These are phyloP conservation scores for Leptoclinus maculatus DNA, from an alignment of 2,797 vertebrate genomes.

Conservation along the genomic window DNA sequence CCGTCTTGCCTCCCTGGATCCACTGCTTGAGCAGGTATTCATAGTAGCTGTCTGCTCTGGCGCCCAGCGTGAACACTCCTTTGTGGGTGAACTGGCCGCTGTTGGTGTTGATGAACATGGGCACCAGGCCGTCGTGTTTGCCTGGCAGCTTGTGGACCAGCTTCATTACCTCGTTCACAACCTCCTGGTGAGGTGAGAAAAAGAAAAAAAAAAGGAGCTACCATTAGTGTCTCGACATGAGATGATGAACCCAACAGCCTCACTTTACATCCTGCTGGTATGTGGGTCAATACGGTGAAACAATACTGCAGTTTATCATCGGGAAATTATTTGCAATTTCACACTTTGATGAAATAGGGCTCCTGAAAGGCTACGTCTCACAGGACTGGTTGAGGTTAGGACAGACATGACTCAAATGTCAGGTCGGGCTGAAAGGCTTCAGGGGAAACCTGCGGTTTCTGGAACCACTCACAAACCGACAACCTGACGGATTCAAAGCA, in stretches of 20 bases:
- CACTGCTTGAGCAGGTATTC: constrained; percentile 98
- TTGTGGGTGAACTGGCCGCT: constrained; percentile 94
- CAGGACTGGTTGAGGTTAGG: constrained; percentile 7
- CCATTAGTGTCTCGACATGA: background rate
- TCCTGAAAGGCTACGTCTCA: constrained; percentile 32
- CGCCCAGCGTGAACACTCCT: constrained; percentile 93
- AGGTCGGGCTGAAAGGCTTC: constrained; percentile 12
- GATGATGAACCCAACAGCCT: constrained; percentile 4
- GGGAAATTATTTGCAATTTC: constrained; percentile 42
- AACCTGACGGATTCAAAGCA: constrained; percentile 42
- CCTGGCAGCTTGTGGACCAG: constrained; percentile 90
- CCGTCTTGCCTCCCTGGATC: constrained; percentile 95
- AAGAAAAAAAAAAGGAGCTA: background rate
- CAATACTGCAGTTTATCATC: constrained; percentile 17
- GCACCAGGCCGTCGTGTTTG: constrained; percentile 95
- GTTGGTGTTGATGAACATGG: constrained; percentile 99
- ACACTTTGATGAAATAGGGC: constrained; percentile 21
- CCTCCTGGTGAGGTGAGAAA: constrained; percentile 80
- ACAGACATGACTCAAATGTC: constrained; percentile 35
- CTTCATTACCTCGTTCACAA: constrained; percentile 89
- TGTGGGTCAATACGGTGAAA: constrained; percentile 6
- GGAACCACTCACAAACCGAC: constrained; percentile 41
- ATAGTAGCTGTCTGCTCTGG: constrained; percentile 97
- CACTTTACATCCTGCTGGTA: background rate
- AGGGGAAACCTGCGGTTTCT: background rate